A percentile compares a stretch with the other conserved stretches of the same genome.
Evolutionary conservation across 2,113 vertebrate species (phyloP).

Genomic region (Oryzias celebensis): DNA sequence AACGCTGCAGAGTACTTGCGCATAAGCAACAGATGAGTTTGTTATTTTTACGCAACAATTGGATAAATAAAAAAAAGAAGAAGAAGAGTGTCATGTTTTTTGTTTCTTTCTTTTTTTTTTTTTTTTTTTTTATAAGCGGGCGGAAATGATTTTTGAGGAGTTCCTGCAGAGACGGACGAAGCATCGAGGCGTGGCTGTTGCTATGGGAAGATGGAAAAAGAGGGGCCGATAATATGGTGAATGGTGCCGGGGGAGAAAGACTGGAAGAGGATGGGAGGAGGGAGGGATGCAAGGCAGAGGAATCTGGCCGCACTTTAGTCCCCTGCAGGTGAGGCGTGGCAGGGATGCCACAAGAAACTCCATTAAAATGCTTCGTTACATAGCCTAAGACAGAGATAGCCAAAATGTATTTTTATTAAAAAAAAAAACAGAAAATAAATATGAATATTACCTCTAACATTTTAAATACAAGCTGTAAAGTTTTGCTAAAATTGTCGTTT

Average conservation of each 20-base stretch:
- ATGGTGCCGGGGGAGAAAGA: constrained; percentile 1
- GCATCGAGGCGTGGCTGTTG: constrained; percentile 63
- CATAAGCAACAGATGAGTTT: neutral
- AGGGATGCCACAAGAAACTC: constrained; percentile 3
- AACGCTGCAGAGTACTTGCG: too few relatives aligned
- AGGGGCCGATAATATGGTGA: too few relatives aligned
- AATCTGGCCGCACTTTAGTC: constrained; percentile 9
- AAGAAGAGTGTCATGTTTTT: neutral
- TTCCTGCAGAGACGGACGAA: constrained; percentile 17
- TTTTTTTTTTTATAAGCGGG: too few relatives aligned
- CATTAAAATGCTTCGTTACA: neutral
- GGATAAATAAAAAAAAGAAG: neutral
- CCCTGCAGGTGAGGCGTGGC: constrained; percentile 18
- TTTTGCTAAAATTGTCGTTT: too few relatives aligned
- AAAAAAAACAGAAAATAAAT: too few relatives aligned
- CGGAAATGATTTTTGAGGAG: neutral
- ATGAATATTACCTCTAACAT: too few relatives aligned
- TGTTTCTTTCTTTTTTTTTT: too few relatives aligned
- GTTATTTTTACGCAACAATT: neutral
- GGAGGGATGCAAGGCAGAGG: neutral
- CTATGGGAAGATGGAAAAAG: constrained; percentile 44
- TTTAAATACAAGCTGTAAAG: too few relatives aligned
- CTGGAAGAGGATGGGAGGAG: neutral
- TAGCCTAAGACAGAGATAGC: neutral
- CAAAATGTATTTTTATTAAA: too few relatives aligned